A percentile compares a stretch with the other conserved stretches of the same genome.
Evolutionary conservation across 2,797 vertebrate species (phyloP).

Genomic region (Pempheris klunzingeri): DNA sequence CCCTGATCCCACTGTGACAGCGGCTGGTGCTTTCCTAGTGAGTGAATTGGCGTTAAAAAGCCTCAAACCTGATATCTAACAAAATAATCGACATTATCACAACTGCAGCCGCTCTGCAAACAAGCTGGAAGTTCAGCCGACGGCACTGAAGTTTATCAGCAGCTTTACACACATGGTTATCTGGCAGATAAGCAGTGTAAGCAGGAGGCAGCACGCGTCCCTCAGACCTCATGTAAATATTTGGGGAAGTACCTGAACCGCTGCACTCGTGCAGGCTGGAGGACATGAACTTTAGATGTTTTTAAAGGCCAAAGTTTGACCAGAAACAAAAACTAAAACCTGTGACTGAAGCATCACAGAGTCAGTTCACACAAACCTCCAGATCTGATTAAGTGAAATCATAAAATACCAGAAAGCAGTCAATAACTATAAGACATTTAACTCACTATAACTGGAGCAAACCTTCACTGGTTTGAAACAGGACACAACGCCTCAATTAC

Average conservation of each 20-base stretch:
- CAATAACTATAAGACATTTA: too few species aligned
- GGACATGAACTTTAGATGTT: background rate
- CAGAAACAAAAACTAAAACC: too few species aligned
- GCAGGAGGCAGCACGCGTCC: background rate
- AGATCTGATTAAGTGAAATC: too few species aligned
- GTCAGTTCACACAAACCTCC: too few species aligned
- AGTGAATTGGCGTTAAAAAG: background rate
- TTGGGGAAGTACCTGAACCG: background rate
- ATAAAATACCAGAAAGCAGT: too few species aligned
- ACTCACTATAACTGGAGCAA: too few species aligned
- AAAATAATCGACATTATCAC: background rate
- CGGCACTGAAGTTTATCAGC: slow-evolving; percentile 14
- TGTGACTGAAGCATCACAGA: too few species aligned
- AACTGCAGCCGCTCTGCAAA: slow-evolving; percentile 2
- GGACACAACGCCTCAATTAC: too few species aligned
- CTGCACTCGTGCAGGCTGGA: background rate
- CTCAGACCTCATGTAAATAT: slow-evolving; percentile 25
- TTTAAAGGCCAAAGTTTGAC: too few species aligned
- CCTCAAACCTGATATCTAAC: background rate
- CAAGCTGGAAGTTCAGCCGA: background rate
- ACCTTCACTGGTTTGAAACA: too few species aligned
- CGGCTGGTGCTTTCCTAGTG: background rate
- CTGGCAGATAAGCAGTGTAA: slow-evolving; percentile 31
- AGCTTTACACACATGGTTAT: slow-evolving; percentile 31
- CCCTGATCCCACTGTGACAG: too few species aligned